A percentile compares a stretch with the other conserved stretches of the same genome.
These are phyloP conservation scores for Brachionus asplanchnoidis DNA, from an alignment of 1,140 invertebrate genomes.

Conservation along the genomic window DNA sequence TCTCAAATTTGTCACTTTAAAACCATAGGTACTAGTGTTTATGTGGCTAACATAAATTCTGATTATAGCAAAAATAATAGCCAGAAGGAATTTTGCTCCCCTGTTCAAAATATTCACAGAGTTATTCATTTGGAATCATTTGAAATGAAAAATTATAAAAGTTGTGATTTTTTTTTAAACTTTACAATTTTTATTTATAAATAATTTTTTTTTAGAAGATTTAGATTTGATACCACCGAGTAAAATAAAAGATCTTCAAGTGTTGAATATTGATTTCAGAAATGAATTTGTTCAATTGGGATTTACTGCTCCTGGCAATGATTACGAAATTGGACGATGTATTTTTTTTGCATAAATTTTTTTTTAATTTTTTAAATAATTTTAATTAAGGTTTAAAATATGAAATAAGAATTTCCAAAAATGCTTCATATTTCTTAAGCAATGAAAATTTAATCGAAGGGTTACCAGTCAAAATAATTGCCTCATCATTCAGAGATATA, in stretches of 20 bases:
- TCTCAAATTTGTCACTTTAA: neutral
- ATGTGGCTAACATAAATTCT: neutral
- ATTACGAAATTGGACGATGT: neutral
- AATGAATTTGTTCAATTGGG: neutral
- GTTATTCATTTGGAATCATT: neutral
- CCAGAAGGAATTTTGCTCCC: neutral
- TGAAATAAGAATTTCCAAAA: neutral
- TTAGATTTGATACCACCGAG: neutral
- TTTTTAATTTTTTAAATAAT: neutral
- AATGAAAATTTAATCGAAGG: neutral
- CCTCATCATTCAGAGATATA: neutral
- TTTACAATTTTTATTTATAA: neutral
- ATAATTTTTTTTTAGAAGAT: neutral
- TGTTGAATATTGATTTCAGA: neutral
- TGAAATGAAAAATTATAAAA: neutral
- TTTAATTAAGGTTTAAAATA: conserved; percentile 8
- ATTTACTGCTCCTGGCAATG: conserved; percentile 16
- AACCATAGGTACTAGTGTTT: neutral
- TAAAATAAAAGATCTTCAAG: conserved; percentile 11
- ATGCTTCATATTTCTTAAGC: neutral
- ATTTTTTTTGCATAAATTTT: neutral
- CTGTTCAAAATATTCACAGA: neutral
- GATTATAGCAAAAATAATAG: neutral
- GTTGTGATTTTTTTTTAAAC: neutral
- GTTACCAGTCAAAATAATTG: neutral